Evolutionary conservation across 35 echinoderm and acorn worm species (phyloP), one percentile per base, ranked within the genome.

Genomic region (Apostichopus japonicus): DNA sequence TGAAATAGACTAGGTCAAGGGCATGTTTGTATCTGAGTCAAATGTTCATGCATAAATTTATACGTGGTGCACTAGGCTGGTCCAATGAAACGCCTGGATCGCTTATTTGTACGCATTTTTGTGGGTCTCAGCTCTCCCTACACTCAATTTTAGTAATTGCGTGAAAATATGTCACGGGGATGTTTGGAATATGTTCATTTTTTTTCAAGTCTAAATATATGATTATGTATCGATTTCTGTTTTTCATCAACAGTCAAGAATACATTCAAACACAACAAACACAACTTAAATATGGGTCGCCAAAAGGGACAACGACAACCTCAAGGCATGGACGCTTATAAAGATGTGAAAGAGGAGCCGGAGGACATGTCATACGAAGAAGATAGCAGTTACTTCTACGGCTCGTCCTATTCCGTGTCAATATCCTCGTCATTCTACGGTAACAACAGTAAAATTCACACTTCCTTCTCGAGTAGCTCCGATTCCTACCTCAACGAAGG

Each of bases 401-500:
- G 90, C 1, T 91, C 90, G 17, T 91, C 90, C 6, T 77, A 61
- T 17, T 78, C 72, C 21, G n/a, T 91, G 0, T 91, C 90, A 5
- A 91, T 91, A 9, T 91, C 90, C 24, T 91, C 90, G 22, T 91
- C 90, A 0, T 89, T 89, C 51, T 89, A 72, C 44, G 86, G 86
- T 16, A 89, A 89, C 86, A 72, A 63, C 7, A 79, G 90, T 53
- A 78, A 58, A 53, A 6, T 79, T 8, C 27, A 15, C 5, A 78
- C 90, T 55, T 91, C 90, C n/a, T 77, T 79, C n/a, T 91, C 90
- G 24, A 78, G 72, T 54, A 91, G 90, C 27, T 91, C 90, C 23
- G 55, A 78, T 79, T 91, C 90, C 8, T 77, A 27, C 21, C 1
- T 91, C 17, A 3, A 10, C 10, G 19, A 55, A 22, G 90, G 8